A percentile compares a stretch with the other conserved stretches of the same genome.
phyloP scores from a whole-genome alignment of 2,888 invertebrate species.

The Lasioglossum zephyrum region DNA sequence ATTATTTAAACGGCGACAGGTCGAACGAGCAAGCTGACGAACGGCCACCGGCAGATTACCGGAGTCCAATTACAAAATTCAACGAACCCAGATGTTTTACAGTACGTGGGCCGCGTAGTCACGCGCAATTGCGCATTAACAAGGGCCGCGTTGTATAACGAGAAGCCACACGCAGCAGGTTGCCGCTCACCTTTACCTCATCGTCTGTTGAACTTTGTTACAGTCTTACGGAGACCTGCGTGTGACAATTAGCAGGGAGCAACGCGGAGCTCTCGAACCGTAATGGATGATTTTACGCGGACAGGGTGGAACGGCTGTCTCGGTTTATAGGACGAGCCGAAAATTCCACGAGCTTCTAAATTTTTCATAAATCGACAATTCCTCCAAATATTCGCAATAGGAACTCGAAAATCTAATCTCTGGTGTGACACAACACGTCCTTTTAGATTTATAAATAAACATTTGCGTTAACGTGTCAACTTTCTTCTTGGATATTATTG shows the following conservation, averaged over 20 bases:
- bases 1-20: not conserved
- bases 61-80: constrained; percentile 36
- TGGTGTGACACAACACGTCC: not conserved
- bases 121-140: constrained; percentile 58
- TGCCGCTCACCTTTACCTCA: constrained; percentile 45
- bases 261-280: not conserved
- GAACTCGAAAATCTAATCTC: not conserved
- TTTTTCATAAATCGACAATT: not conserved
- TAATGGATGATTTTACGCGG: not conserved
- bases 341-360: not conserved
- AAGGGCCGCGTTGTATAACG: constrained; percentile 43
- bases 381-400: not conserved
- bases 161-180: constrained; percentile 38
- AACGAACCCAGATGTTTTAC: constrained; percentile 46
- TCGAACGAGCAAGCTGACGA: not conserved
- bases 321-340: not conserved
- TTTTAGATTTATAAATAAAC: not conserved
- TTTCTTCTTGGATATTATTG: no score
- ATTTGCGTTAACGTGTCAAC: not conserved
- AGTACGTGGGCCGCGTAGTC: constrained; percentile 40
- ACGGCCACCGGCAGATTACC: not conserved
- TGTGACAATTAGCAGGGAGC: constrained; percentile 15
- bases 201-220: constrained; percentile 55
- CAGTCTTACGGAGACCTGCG: constrained; percentile 19
- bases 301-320: not conserved